Base-by-base conservation (phyloP, 2,797 vertebrate species). In the Gymnopithys bicolor region DNA sequence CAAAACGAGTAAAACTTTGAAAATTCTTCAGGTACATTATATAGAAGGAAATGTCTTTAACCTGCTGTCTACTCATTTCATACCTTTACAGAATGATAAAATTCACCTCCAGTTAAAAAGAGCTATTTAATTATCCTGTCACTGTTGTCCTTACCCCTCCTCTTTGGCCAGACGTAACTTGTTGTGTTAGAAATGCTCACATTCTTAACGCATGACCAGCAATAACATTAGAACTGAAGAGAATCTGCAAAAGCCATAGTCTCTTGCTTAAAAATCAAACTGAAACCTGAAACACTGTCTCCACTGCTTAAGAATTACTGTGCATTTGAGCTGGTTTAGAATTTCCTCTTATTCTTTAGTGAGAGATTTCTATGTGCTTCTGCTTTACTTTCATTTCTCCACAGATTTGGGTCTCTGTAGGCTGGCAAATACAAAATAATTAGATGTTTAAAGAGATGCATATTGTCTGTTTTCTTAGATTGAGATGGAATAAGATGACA, bases 401-500 rank as follows among this genome's bases (percentile, higher is more conserved):
- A 28, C 45, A 80, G 93, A 87, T 41, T 52, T 43, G 73, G 35
- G 70, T 93, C 92, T 90, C 95, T 8, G 27, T 55, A 79, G 89
- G 71, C 79, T 86, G 80, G 89, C 95, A 95, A 97, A 97, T 88
- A 94, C 95, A 96, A 97, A 97, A 97, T 93, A 96, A 96, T 97
- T 92, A 93, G 90, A 87, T 92, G 93, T 93, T 96, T 94, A 88
- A 95, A 96, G 95, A 96, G 82, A 92, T 95, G 74, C 87, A 78
- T 95, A 88, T 91, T 84, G 51, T 67, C 92, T 96, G 8, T 95
- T 95, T 96, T 95, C 95, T 96, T 97, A 97, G 95, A 97, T 74
- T 95, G 95, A 96, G 92, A 94, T 10, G 51, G 94, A 97, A 97
- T 95, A 97, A 95, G 91, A 96, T 98, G 96, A 97, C 96, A 96